Evolutionary conservation across 2,113 vertebrate genomes (phyloP), one percentile per base, ranked within the genome.

Genomic region (Oryzias celebensis): DNA sequence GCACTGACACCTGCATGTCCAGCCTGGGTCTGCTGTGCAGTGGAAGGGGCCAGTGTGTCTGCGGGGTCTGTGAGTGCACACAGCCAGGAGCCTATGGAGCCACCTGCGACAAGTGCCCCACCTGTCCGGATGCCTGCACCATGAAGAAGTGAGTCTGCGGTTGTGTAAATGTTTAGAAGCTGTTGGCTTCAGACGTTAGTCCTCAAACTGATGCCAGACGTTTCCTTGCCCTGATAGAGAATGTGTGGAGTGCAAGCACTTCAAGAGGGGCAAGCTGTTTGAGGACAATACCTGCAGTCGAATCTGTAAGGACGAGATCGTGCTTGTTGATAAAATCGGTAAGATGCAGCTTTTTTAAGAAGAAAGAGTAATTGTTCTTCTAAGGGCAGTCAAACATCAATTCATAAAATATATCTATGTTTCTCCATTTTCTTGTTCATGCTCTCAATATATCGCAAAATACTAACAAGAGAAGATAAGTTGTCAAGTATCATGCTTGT

Each of bases 61-160:
- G 97, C 0, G 97, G 97, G 68, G 92, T 90, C 71, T 98, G 97
- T 0, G 87, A 96, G 73, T 99, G 97, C 82, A 95, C 93, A 64
- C 96, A 99, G 82, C 96, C 95, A 0, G 96, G 96, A 1, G 96
- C 96, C 41, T 98, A 95, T 0, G 97, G 97, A 0, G 90, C 92
- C 71, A 98, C 94, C 48, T 99, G 97, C 3, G 96, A 99, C 87
- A 98, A 96, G 74, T 99, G 97, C 45, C 97, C 97, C 77, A 99
- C 97, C 52, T 99, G 97, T 70, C 95, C 94, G 0, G 97, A 98
- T 0, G 94, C 95, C 83, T 99, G 97, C 81, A 96, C 96, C 71
- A 94, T 97, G 90, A 99, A 98, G 85, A 98, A 96, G 97, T 99
- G 68, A 86, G 87, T 52, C 52, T 36, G 24, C 49, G 14, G 16